phyloP scores from a whole-genome alignment of 2,113 vertebrate species.

The Papio anubis region DNA sequence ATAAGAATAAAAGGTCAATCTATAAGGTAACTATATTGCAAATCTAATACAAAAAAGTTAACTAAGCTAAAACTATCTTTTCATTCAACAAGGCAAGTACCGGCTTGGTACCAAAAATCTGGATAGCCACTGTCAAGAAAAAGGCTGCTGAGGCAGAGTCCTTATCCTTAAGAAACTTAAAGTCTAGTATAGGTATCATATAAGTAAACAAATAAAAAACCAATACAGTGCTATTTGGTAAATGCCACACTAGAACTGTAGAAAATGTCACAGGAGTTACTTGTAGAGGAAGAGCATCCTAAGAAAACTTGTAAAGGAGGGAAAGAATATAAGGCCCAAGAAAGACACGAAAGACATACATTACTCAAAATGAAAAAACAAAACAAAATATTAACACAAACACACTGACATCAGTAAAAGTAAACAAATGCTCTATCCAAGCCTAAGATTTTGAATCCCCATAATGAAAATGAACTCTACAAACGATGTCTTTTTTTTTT shows the following conservation, averaged over 20 bases:
- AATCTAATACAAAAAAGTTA: background rate
- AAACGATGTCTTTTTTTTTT: background rate
- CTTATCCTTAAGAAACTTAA: background rate
- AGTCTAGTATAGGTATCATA: background rate
- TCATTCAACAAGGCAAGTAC: conserved; percentile 9
- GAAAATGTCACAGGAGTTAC: background rate
- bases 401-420: conserved; percentile 12
- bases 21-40: background rate
- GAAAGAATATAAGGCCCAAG: background rate
- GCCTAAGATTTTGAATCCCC: conserved; percentile 24
- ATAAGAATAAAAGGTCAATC: background rate
- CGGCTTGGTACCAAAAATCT: background rate
- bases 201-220: background rate
- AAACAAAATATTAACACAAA: conserved; percentile 26
- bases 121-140: background rate
- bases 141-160: background rate
- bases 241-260: background rate
- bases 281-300: background rate
- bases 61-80: background rate
- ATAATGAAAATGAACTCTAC: conserved; percentile 9
- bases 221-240: background rate
- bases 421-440: conserved; percentile 19
- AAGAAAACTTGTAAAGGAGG: background rate
- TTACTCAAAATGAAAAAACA: background rate
- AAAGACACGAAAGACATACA: background rate